Evolutionary conservation across 2,113 vertebrate species (phyloP).

Genomic region (Felis catus): F.catus_Fca126_mat1.0 CM031421.1:65531001-65531500

Average conservation of each 20-base stretch:
- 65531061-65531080: not conserved
- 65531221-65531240: not conserved
- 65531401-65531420: not conserved
- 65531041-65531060: not conserved
- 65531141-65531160: conserved; percentile 58
- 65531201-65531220: conserved; percentile 39
- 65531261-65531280: conserved; percentile 1
- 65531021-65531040: not conserved
- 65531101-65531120: conserved; percentile 18
- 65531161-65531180: conserved; percentile 58
- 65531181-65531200: not conserved
- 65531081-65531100: not conserved
- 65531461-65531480: not conserved
- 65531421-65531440: not conserved
- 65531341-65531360: not conserved
- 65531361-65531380: not conserved
- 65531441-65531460: not conserved
- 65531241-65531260: not conserved
- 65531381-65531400: not conserved
- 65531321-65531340: not conserved
- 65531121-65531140: not conserved
- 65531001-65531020: not conserved
- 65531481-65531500: not conserved
- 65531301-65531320: not conserved
- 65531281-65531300: not conserved